Evolutionary conservation across 2,113 vertebrate species (phyloP).

Genomic region (Pollachius pollachius): DNA sequence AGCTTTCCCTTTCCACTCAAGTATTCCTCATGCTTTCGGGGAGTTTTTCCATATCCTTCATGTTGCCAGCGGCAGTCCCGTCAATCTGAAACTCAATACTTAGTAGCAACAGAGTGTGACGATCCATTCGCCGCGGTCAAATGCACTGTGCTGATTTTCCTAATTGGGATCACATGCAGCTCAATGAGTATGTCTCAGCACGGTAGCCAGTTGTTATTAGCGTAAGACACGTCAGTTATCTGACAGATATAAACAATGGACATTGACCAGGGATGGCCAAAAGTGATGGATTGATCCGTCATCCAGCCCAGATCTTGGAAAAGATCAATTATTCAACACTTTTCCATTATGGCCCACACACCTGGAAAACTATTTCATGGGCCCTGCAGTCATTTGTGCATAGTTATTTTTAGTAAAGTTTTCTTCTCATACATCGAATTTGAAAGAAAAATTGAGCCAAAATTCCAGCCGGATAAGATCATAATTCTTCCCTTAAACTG

Average conservation of each 20-base stretch:
- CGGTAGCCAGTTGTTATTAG: conserved; percentile 33
- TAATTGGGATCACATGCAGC: conserved; percentile 47
- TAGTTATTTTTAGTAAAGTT: background rate
- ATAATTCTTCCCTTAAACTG: conserved; percentile 17
- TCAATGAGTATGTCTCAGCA: conserved; percentile 17
- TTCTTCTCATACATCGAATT: too few relatives aligned
- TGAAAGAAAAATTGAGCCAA: background rate
- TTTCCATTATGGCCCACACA: too few relatives aligned
- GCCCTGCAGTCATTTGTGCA: background rate
- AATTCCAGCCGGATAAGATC: conserved; percentile 22
- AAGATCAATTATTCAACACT: too few relatives aligned
- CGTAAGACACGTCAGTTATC: conserved; percentile 28
- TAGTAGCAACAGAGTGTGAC: conserved; percentile 30
- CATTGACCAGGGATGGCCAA: background rate
- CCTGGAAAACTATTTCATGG: background rate
- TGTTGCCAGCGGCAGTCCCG: conserved; percentile 18
- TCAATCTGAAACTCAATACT: conserved; percentile 42
- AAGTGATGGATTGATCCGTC: too few relatives aligned
- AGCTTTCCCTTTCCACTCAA: conserved; percentile 29
- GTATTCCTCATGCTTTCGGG: conserved; percentile 47
- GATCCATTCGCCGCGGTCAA: conserved; percentile 36
- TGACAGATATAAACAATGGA: conserved; percentile 36
- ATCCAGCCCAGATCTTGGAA: too few relatives aligned
- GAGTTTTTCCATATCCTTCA: conserved; percentile 28
- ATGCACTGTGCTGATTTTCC: conserved; percentile 35